These are phyloP conservation scores for Philotrypesis tridentata DNA, from an alignment of 1,140 invertebrate species.

Conservation along the genomic window DNA sequence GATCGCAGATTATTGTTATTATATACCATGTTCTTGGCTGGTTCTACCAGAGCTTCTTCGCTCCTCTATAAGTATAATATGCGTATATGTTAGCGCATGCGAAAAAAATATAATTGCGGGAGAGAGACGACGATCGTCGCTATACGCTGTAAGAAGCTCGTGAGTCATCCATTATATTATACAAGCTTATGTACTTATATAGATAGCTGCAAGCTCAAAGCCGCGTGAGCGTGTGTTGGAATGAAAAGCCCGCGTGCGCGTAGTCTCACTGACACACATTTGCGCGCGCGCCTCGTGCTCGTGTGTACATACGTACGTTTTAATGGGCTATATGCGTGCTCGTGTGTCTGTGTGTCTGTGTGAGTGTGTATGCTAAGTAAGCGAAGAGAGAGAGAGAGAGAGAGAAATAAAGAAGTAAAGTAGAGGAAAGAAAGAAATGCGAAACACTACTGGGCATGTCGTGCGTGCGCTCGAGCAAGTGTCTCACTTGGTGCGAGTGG, in stretches of 20 bases:
- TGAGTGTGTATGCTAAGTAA: not conserved
- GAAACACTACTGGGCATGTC: not conserved
- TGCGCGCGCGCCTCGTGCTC: not conserved
- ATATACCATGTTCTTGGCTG: too few relatives aligned
- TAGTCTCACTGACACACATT: conserved; percentile 25
- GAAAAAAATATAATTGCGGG: too few relatives aligned
- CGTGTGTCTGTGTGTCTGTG: not conserved
- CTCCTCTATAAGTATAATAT: too few relatives aligned
- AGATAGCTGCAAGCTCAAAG: not conserved
- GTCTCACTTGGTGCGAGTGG: conserved; percentile 73
- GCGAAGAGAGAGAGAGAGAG: not conserved
- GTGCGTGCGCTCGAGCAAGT: not conserved
- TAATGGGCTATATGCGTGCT: not conserved
- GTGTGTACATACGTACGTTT: not conserved
- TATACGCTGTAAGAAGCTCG: not conserved
- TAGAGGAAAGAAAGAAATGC: not conserved
- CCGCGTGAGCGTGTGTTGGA: not conserved
- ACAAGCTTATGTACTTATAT: not conserved
- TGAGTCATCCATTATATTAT: not conserved
- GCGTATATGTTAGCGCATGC: too few relatives aligned
- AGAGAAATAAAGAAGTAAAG: not conserved
- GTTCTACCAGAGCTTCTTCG: too few relatives aligned
- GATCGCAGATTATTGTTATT: not conserved
- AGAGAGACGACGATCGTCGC: too few relatives aligned
- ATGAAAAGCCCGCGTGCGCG: not conserved